phyloP scores from a whole-genome alignment of 2,888 invertebrate species.

The Heliconius aoede region DNA sequence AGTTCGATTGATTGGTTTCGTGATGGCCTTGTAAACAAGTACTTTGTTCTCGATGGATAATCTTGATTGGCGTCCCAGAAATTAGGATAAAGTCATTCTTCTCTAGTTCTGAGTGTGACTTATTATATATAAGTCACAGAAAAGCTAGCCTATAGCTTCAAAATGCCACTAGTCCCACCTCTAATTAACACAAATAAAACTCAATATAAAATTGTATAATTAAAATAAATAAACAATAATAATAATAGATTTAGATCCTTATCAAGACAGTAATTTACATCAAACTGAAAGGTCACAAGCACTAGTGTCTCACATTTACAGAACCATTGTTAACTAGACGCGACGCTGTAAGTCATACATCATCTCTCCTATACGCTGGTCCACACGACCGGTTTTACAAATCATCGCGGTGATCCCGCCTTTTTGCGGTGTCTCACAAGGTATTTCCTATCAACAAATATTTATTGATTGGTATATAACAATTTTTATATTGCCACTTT shows the following conservation, averaged over 20 bases:
- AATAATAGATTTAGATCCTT: conserved; percentile 5
- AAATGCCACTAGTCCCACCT: neutral
- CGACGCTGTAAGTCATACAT: conserved; percentile 2
- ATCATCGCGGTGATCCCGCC: conserved; percentile 18
- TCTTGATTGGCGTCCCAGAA: too few relatives aligned
- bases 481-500: conserved; percentile 19
- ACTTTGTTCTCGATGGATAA: too few relatives aligned
- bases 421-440: conserved; percentile 24
- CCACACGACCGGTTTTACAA: conserved; percentile 36
- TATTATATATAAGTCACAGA: too few relatives aligned
- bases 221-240: neutral
- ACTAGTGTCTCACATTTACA: neutral
- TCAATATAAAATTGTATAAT: neutral
- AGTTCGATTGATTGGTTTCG: too few relatives aligned
- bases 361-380: conserved; percentile 17
- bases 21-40: too few relatives aligned
- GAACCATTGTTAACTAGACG: conserved; percentile 7
- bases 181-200: neutral
- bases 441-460: conserved; percentile 27
- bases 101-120: too few relatives aligned
- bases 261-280: neutral
- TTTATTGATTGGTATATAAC: conserved; percentile 31
- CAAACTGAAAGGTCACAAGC: neutral
- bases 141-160: too few relatives aligned
- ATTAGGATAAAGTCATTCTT: too few relatives aligned